Conservation (phyloP, 2,888 invertebrate genomes). For the Andrena minutula region DNA sequence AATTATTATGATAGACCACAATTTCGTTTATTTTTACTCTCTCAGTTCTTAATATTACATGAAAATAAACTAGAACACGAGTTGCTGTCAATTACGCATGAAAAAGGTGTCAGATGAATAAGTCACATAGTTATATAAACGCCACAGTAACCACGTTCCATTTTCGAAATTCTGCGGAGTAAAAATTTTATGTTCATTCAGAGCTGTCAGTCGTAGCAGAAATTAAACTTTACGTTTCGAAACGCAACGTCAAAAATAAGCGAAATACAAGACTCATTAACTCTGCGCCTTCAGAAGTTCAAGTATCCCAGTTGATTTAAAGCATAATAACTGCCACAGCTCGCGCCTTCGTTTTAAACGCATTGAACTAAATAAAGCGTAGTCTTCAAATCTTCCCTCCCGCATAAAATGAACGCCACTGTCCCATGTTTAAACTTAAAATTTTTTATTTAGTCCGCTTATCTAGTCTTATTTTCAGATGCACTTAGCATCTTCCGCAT, state of each 20-base stretch:
- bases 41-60: too few species aligned
- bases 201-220: background rate
- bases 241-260: background rate
- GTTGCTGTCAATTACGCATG: background rate
- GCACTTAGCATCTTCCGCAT: background rate
- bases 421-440: background rate
- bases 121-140: background rate
- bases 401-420: background rate
- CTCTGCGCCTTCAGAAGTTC: background rate
- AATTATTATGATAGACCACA: too few species aligned
- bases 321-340: slow-evolving; percentile 20
- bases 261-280: slow-evolving; percentile 2
- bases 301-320: slow-evolving; percentile 14
- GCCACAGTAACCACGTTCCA: background rate
- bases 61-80: background rate
- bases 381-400: background rate
- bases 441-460: background rate
- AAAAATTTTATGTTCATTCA: background rate
- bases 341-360: background rate
- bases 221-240: background rate
- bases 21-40: background rate
- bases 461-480: background rate
- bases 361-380: slow-evolving; percentile 15
- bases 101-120: background rate
- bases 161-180: background rate